A percentile compares a stretch with the other conserved stretches of the same genome.
These are phyloP conservation scores for Bungarus multicinctus DNA, from an alignment of 2,113 vertebrate species.

Conservation along the genomic window DNA sequence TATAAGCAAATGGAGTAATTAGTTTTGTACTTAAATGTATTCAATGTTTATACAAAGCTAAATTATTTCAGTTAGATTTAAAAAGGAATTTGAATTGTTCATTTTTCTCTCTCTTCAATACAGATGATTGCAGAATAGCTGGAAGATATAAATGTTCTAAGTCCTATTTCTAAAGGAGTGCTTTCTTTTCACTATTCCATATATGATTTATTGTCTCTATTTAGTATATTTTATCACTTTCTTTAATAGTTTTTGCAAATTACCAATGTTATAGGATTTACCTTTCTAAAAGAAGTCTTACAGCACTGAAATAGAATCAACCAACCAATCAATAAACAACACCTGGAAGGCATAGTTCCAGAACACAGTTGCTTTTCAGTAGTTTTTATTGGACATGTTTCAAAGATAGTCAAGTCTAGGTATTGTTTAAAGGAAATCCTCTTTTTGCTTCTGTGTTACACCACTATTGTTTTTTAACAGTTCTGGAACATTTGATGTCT, in stretches of 20 bases:
- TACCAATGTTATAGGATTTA: constrained; percentile 22
- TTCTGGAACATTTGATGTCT: background rate
- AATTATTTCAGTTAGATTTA: background rate
- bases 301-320: constrained; percentile 5
- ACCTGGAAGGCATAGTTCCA: background rate
- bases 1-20: background rate
- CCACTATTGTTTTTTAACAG: background rate
- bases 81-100: background rate
- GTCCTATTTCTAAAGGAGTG: background rate
- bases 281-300: background rate
- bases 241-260: background rate
- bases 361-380: background rate
- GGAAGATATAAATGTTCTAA: background rate
- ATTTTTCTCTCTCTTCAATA: background rate
- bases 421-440: constrained; percentile 8
- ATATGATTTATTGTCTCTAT: constrained; percentile 14
- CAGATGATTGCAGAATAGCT: background rate
- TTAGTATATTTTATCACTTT: constrained; percentile 13
- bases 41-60: background rate
- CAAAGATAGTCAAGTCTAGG: background rate
- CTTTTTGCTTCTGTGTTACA: background rate
- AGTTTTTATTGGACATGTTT: constrained; percentile 15
- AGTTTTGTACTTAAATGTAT: background rate
- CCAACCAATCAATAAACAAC: background rate
- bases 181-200: background rate